These are phyloP conservation scores for Drosophila yakuba DNA, from an alignment of 1,140 invertebrate species.

Conservation along the genomic window DNA sequence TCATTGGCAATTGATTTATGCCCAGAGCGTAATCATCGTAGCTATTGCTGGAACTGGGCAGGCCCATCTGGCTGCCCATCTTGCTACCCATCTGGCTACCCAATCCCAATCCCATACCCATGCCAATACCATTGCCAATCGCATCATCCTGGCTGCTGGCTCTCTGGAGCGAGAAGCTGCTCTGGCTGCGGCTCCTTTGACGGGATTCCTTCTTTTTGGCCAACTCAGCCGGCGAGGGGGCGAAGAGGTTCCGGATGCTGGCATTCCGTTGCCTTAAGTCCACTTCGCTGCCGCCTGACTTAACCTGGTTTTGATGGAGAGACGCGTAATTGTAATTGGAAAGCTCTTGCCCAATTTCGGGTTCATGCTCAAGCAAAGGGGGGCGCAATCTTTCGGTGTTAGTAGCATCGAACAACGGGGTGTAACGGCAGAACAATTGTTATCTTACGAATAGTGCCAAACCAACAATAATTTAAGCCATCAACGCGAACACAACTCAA, in stretches of 20 bases:
- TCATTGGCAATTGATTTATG: constrained; percentile 78
- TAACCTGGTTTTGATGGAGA: constrained; percentile 65
- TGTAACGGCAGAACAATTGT: constrained; percentile 34
- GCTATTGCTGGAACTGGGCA: constrained; percentile 20
- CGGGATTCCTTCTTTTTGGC: constrained; percentile 60
- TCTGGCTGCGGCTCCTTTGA: constrained; percentile 70
- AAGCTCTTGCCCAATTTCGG: constrained; percentile 31
- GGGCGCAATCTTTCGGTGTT: constrained; percentile 42
- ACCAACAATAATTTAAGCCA: constrained; percentile 55
- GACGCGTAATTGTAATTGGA: constrained; percentile 51
- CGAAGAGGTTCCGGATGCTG: constrained; percentile 76
- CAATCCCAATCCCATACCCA: background rate
- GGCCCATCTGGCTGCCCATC: background rate
- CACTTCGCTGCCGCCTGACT: constrained; percentile 63
- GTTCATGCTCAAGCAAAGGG: constrained; percentile 42
- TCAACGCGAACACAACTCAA: constrained; percentile 14
- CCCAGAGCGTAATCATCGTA: constrained; percentile 45
- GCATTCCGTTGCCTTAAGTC: constrained; percentile 66
- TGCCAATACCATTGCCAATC: background rate
- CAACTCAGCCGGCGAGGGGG: constrained; percentile 50
- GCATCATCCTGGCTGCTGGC: constrained; percentile 14
- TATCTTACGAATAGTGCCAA: constrained; percentile 45
- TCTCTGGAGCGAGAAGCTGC: constrained; percentile 64
- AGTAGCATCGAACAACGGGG: constrained; percentile 51
- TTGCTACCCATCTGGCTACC: background rate